Base-by-base conservation (phyloP, 2,888 invertebrate genomes). In the Syritta pipiens region DNA sequence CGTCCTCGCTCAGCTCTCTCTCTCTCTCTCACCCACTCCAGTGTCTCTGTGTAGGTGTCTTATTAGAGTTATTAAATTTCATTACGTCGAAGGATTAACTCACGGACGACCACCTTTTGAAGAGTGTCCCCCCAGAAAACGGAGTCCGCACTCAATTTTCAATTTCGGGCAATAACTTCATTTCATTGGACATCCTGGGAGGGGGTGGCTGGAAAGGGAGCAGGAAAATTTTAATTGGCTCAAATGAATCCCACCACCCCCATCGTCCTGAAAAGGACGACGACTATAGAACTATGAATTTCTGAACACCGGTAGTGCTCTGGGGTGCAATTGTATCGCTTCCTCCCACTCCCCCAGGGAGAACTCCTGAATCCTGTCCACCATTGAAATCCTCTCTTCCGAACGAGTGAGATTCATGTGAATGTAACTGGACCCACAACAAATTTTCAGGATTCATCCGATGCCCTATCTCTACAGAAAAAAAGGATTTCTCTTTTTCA, bases 51-150 rank as follows among this genome's bases (percentile, higher is more conserved):
- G n/a, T n/a, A n/a, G n/a, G 9, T 14, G 48, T 68, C 62, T 55
- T 69, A 75, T 75, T 75, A 55, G 69, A 69, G 68, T 69, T 75
- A 75, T 69, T 75, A 75, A 75, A 75, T 75, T 75, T 60, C 55
- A 75, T 49, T 53, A 46, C 30, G 6, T 32, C 26, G 42, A 49
- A 28, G 44, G 32, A 62, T 48, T n/a, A 69, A 49, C 51, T 20
- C 46, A 51, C 51, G 42, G 26, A 6, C 7, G 14, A 24, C 37
- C 40, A 19, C 40, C 37, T 32, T 9, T n/a, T n/a, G n/a, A n/a
- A n/a, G n/a, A n/a, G n/a, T 2, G 3, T 10, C 12, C 12, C 12
- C 32, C 9, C n/a, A n/a, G n/a, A 32, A 46, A 35, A 40, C 10
- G 49, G 12, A 53, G 2, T 9, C 2, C 6, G 5, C 17, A 12